A percentile compares a stretch with the other conserved stretches of the same genome.
Conservation (phyloP, 1,140 invertebrate species). For the Drosophila pandora region DNA sequence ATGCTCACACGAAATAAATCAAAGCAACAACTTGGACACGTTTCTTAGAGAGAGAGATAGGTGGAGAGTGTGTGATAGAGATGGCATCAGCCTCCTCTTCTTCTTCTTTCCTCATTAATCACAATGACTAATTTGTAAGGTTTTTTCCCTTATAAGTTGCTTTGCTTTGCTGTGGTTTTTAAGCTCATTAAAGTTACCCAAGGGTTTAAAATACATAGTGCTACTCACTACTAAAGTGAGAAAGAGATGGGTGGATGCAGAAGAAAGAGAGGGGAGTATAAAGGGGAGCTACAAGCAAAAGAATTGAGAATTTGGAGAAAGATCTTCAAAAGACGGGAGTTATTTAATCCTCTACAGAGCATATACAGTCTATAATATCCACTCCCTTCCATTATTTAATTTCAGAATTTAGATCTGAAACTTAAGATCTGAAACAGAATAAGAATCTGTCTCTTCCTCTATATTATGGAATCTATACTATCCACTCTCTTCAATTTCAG, state of each 20-base stretch:
- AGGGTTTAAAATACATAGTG: constrained; percentile 47
- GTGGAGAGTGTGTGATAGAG: constrained; percentile 3
- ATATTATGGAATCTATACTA: no score
- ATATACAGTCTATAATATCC: no score
- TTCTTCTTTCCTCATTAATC: constrained; percentile 59
- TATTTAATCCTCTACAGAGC: no score
- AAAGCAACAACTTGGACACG: constrained; percentile 43
- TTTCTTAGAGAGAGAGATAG: constrained; percentile 1
- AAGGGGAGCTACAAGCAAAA: neutral
- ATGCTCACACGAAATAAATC: constrained; percentile 59
- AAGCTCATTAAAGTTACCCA: constrained; percentile 64
- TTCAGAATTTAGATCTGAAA: no score
- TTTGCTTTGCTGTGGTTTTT: constrained; percentile 31
- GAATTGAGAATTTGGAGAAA: neutral
- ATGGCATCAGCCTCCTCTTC: constrained; percentile 5
- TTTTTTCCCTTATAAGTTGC: constrained; percentile 9
- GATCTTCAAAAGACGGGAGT: no score
- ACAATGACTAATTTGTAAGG: constrained; percentile 68
- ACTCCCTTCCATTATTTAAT: no score
- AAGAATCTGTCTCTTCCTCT: no score
- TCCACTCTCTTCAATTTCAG: no score
- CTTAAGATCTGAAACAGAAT: no score
- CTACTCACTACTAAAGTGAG: neutral
- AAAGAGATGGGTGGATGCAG: neutral
- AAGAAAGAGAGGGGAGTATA: constrained; percentile 1